Base-by-base conservation (phyloP, 2,888 invertebrate genomes). In the Drosophila helvetica region DNA sequence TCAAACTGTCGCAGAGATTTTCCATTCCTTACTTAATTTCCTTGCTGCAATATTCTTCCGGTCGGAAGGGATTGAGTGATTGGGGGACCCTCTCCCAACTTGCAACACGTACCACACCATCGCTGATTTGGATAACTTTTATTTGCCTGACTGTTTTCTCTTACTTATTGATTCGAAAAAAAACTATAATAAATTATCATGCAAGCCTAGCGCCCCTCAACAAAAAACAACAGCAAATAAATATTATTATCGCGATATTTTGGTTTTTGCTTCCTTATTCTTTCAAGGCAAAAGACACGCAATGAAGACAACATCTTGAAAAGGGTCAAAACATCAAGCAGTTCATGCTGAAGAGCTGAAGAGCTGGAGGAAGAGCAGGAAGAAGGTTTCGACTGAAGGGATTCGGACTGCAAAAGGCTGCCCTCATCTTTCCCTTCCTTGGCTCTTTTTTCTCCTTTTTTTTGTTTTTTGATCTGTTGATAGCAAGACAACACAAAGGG, bases 241-340 rank as follows among this genome's bases (percentile, higher is more conserved):
- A 86, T 88, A 83, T 75, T 85, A 77, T 79, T 80, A 84, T 83
- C 86, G 71, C 78, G 73, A 88, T 78, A 78, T 83, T 61, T 73
- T 68, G 81, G 74, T 78, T 74, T 68, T 48, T 46, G 84, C 84
- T 88, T 80, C 78, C 80, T 87, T 77, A 79, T 75, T 64, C 74
- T 79, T 73, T 51, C 72, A 17, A 63, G 52, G 33, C 60, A 60
- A 46, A 65, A 59, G 75, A 74, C 85, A 85, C 85, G 89, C 85
- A 86, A 85, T 85, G 76, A 88, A 85, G 85, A 85, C 85, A 85
- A 88, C 89, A 85, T 85, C 85, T 85, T 85, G 85, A 85, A 85
- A 88, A 85, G 89, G 88, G 85, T 88, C 89, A 88, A 88, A 77
- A 78, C 79, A 86, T 88, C 88, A 84, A 80, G 83, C 75, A 67